Evolutionary conservation across 2,888 invertebrate genomes (phyloP), one percentile per base, ranked within the genome.

Genomic region (Xanthia togata): DNA sequence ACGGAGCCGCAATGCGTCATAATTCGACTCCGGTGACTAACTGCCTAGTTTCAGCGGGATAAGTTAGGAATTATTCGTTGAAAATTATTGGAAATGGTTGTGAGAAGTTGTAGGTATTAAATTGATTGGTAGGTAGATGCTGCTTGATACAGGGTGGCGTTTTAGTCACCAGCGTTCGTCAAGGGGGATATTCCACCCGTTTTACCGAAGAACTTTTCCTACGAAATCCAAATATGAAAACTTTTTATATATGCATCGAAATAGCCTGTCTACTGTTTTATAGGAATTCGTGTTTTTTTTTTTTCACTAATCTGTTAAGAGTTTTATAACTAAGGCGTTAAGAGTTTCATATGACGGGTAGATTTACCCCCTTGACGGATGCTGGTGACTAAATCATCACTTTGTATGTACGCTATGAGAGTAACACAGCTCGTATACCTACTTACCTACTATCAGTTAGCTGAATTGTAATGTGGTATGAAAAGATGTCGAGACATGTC

Each of bases 1-100:
- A 60, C n/a, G 74, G 70, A 81, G 71, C 91, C 91, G 90, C 90
- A 90, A 83, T 90, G 90, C 90, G 90, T 90, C 90, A 90, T 89
- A 90, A 88, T 82, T 81, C 76, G 53, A 80, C 50, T 87, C 64
- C 57, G 44, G 82, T 74, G 79, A 67, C 81, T 71, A 81, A 44
- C 69, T 68, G 44, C 47, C 62, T 44, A 50, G 70, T 67, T 70
- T 73, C 31, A 76, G 4, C 50, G 14, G 84, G 86, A 82, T 63
- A 82, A 83, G 64, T 82, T 75, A 5, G 23, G 47, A 76, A 63
- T 59, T 81, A 63, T 70, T 79, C n/a, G 35, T 2, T 60, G 63
- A 9, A 70, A 68, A 53, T 60, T 23, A 53, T 69, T 55, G 53
- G 38, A 69, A 57, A 44, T 47, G 31, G 44, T 4, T 35, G 26